These are phyloP conservation scores for Argynnis bischoffii DNA, from an alignment of 2,888 invertebrate species.

Conservation along the genomic window DNA sequence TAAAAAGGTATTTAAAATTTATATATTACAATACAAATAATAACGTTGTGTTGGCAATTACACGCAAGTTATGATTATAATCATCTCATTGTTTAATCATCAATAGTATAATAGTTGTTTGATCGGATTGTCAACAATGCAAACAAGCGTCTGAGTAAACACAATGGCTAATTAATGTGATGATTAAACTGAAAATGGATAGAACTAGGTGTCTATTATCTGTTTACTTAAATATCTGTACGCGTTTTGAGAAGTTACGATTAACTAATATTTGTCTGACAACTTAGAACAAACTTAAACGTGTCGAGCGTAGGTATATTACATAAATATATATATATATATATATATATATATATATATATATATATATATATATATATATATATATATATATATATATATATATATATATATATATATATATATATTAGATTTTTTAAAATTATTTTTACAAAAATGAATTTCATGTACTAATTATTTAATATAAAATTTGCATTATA, in stretches of 20 bases:
- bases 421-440: background rate
- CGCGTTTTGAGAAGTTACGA: slow-evolving; percentile 43
- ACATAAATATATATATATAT: too few relatives aligned
- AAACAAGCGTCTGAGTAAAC: slow-evolving; percentile 71
- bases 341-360: too few relatives aligned
- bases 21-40: slow-evolving; percentile 30
- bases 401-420: too few relatives aligned
- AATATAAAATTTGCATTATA: background rate
- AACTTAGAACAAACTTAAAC: slow-evolving; percentile 3
- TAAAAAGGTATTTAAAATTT: slow-evolving; percentile 10
- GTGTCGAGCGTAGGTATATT: background rate
- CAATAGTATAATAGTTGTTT: slow-evolving; percentile 67
- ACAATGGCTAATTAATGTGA: slow-evolving; percentile 74
- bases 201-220: slow-evolving; percentile 67
- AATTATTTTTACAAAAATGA: background rate
- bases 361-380: too few relatives aligned
- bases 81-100: slow-evolving; percentile 54
- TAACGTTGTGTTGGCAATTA: slow-evolving; percentile 37
- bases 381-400: too few relatives aligned
- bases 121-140: slow-evolving; percentile 69
- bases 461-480: too few relatives aligned
- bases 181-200: slow-evolving; percentile 73
- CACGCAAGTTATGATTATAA: slow-evolving; percentile 39
- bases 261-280: slow-evolving; percentile 12
- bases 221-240: slow-evolving; percentile 55